Percentiles rank a stretch among this genome's conserved stretches.
phyloP scores from a whole-genome alignment of 2,888 invertebrate species.

The Oligia strigilis region DNA sequence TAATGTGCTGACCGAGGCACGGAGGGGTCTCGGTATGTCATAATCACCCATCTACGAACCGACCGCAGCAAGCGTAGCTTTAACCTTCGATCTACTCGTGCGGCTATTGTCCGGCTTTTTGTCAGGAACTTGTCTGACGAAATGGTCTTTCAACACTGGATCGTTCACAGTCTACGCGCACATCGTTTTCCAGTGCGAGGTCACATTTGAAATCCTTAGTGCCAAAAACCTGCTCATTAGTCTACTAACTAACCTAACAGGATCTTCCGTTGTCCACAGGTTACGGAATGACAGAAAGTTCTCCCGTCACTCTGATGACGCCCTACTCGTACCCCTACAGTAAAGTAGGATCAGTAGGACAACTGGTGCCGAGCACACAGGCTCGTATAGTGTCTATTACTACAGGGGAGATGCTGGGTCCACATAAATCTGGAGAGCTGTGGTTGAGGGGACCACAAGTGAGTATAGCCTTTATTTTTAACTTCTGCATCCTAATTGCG shows the following conservation, averaged over 20 bases:
- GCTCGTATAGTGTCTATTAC: conserved; percentile 91
- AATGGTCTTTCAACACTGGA: background rate
- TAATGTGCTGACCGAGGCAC: background rate
- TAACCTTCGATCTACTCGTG: background rate
- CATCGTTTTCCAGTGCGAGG: background rate
- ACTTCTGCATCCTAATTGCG: background rate
- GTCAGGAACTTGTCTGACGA: background rate
- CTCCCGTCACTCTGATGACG: conserved; percentile 92
- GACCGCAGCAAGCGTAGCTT: background rate
- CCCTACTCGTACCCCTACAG: conserved; percentile 90
- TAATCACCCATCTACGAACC: background rate
- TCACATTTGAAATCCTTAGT: background rate
- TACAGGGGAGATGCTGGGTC: conserved; percentile 90
- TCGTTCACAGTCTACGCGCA: background rate
- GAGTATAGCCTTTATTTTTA: conserved; percentile 45
- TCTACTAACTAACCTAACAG: background rate
- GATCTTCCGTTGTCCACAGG: conserved; percentile 78
- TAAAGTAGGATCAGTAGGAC: conserved; percentile 93
- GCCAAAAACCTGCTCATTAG: background rate
- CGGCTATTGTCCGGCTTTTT: background rate
- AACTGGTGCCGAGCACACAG: conserved; percentile 92
- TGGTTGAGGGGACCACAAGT: conserved; percentile 94
- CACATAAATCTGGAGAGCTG: conserved; percentile 93
- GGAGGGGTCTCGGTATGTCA: background rate
- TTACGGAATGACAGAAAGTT: conserved; percentile 93